Percentiles rank a stretch among this genome's conserved stretches.
Evolutionary conservation across 1,140 invertebrate genomes (phyloP).

Genomic region (Scaptomyza pallida): DNA sequence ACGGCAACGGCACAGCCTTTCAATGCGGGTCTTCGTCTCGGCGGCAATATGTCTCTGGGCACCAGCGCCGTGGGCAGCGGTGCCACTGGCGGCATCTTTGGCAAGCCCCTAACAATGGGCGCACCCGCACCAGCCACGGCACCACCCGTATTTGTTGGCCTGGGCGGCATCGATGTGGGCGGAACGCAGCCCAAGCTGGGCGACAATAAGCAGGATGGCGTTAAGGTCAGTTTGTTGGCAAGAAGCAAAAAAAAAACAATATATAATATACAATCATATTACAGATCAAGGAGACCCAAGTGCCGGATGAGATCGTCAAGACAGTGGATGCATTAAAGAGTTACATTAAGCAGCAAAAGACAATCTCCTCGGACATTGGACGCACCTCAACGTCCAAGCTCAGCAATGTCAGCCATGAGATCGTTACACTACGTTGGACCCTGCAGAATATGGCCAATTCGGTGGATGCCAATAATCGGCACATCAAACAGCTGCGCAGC

Average conservation of each 20-base stretch:
- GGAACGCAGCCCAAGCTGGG: conserved; percentile 85
- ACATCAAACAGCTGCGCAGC: conserved; percentile 89
- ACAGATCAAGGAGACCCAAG: conserved; percentile 87
- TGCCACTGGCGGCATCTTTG: conserved; percentile 76
- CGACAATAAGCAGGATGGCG: conserved; percentile 86
- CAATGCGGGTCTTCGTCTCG: conserved; percentile 50
- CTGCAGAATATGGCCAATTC: conserved; percentile 86
- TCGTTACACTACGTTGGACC: conserved; percentile 74
- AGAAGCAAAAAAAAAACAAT: neutral
- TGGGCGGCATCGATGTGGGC: conserved; percentile 88
- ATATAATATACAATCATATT: neutral
- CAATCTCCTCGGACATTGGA: conserved; percentile 91
- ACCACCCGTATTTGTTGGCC: conserved; percentile 84
- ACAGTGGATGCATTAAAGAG: conserved; percentile 88
- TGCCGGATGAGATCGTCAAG: conserved; percentile 89
- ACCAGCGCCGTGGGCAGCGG: conserved; percentile 2
- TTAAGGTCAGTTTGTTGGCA: conserved; percentile 82
- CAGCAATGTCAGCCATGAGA: conserved; percentile 73
- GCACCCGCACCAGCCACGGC: conserved; percentile 55
- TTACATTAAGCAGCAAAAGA: conserved; percentile 93
- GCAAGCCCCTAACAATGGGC: conserved; percentile 56
- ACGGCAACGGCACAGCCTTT: conserved; percentile 63
- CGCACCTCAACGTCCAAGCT: conserved; percentile 84
- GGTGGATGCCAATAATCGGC: conserved; percentile 87
- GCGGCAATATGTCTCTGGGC: conserved; percentile 21